Percentiles rank a stretch among this genome's conserved stretches.
Conservation (phyloP, 2,113 vertebrate species). For the Lepisosteus oculatus region DNA sequence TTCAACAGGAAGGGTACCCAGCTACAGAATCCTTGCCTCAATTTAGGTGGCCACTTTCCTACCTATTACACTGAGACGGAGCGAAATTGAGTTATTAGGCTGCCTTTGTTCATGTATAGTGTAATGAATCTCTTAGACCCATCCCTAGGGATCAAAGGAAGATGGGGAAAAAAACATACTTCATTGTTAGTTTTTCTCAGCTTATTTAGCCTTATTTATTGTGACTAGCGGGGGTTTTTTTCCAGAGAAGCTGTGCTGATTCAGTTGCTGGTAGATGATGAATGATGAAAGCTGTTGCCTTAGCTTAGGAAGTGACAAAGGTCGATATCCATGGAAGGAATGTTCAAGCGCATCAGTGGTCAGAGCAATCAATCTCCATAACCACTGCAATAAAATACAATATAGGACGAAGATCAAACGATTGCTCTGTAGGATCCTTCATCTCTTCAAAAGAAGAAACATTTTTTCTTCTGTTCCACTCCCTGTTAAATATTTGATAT, state of each 20-base stretch:
- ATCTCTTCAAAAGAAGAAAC: too few relatives aligned
- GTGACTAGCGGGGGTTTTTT: neutral
- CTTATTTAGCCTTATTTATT: slow-evolving; percentile 11
- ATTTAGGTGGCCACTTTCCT: neutral
- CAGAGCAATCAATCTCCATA: slow-evolving; percentile 5
- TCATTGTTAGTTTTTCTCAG: slow-evolving; percentile 8
- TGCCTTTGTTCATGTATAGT: slow-evolving; percentile 3
- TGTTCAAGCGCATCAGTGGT: neutral
- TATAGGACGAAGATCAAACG: too few relatives aligned
- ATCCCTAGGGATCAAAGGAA: neutral
- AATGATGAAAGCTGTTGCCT: slow-evolving; percentile 4
- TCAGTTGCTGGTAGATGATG: neutral
- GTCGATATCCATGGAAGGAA: slow-evolving; percentile 10
- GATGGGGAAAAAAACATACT: neutral
- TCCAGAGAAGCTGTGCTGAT: neutral
- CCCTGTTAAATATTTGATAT: too few relatives aligned
- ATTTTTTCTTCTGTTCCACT: too few relatives aligned
- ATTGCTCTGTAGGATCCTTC: too few relatives aligned
- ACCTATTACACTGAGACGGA: neutral
- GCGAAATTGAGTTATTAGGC: slow-evolving; percentile 6
- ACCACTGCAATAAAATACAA: too few relatives aligned
- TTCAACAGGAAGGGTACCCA: too few relatives aligned
- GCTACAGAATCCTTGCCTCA: too few relatives aligned
- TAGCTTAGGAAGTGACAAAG: slow-evolving; percentile 15
- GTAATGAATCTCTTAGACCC: neutral